These are phyloP conservation scores for Elgaria multicarinata DNA, from an alignment of 2,113 vertebrate genomes.

Conservation along the genomic window DNA sequence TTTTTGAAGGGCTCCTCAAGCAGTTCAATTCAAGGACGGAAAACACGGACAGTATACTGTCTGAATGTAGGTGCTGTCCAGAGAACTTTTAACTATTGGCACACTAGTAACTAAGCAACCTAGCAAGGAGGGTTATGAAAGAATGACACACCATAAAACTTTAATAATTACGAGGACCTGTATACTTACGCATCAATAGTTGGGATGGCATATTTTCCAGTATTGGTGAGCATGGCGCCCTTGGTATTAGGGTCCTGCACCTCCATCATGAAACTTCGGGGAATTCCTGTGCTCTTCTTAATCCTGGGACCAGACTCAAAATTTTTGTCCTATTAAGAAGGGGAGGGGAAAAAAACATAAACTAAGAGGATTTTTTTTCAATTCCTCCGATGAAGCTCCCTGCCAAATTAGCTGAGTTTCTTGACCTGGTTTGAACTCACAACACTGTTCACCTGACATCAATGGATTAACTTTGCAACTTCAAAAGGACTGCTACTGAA, in stretches of 20 bases:
- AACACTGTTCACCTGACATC: background rate
- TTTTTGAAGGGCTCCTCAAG: background rate
- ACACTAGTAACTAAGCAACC: background rate
- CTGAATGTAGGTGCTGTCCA: background rate
- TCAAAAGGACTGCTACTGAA: background rate
- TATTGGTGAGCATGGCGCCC: slow-evolving; percentile 97
- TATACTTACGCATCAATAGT: slow-evolving; percentile 95
- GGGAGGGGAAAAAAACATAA: slow-evolving; percentile 28
- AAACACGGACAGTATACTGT: background rate
- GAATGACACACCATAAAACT: background rate
- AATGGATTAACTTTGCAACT: background rate
- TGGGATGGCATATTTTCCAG: slow-evolving; percentile 93
- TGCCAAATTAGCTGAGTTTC: background rate
- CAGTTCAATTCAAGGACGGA: background rate
- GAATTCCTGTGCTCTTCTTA: slow-evolving; percentile 97
- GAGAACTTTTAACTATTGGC: background rate
- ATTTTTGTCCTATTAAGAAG: slow-evolving; percentile 91
- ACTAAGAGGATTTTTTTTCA: background rate
- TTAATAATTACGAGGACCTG: background rate
- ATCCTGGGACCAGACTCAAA: slow-evolving; percentile 89
- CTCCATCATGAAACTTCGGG: slow-evolving; percentile 96
- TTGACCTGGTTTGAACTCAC: background rate
- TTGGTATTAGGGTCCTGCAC: slow-evolving; percentile 95
- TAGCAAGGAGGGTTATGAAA: background rate
- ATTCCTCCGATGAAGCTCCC: background rate